phyloP scores from a whole-genome alignment of 2,113 vertebrate genomes.

The Sceloporus undulatus region DNA sequence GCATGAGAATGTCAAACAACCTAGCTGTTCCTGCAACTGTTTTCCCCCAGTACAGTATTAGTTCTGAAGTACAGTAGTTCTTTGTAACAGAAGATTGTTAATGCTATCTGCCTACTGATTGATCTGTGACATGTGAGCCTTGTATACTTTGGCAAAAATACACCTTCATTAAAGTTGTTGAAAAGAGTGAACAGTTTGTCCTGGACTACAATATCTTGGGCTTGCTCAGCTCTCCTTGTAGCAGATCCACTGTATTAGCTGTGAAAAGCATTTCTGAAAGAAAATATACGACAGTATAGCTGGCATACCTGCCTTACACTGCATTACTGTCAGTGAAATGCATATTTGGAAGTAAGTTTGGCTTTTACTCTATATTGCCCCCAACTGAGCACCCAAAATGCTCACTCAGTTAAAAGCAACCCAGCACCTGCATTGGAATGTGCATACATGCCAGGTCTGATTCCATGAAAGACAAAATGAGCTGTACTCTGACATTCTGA shows the following conservation, averaged over 20 bases:
- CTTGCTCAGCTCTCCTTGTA: not conserved
- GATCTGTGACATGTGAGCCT: not conserved
- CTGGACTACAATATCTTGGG: not conserved
- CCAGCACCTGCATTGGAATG: too few species aligned
- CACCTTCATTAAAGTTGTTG: not conserved
- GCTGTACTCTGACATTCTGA: too few species aligned
- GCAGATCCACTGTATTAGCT: not conserved
- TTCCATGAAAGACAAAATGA: not conserved
- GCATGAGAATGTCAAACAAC: not conserved
- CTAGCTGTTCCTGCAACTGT: not conserved
- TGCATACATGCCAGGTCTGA: not conserved
- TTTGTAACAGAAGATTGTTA: not conserved
- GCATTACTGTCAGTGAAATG: not conserved
- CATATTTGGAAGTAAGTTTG: not conserved
- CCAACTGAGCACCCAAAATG: not conserved
- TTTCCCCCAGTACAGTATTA: not conserved
- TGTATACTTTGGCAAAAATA: not conserved
- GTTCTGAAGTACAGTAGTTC: not conserved
- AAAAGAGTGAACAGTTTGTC: not conserved
- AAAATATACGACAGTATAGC: not conserved
- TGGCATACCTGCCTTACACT: not conserved
- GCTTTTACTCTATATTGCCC: not conserved
- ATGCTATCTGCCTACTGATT: conserved; percentile 6
- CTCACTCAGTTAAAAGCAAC: not conserved
- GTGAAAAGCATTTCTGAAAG: not conserved